Conservation (phyloP, 2,113 vertebrate genomes). For the Peromyscus californicus region DNA sequence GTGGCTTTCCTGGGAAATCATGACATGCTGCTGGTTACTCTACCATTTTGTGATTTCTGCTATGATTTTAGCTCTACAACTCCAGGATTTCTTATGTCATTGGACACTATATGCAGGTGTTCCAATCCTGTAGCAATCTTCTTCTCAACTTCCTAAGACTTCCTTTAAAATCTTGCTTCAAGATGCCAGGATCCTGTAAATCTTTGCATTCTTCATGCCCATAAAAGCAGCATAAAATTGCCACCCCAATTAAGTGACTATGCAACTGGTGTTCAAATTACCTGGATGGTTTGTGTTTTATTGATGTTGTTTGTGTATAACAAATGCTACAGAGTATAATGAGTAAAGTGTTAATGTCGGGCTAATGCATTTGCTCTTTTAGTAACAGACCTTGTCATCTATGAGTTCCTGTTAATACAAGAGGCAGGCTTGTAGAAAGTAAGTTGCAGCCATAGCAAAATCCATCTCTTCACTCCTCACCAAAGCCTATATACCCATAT, state of each 20-base stretch:
- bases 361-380: not conserved
- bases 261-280: not conserved
- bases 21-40: not conserved
- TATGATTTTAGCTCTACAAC: not conserved
- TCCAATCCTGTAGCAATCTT: not conserved
- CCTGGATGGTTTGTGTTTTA: not conserved
- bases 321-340: not conserved
- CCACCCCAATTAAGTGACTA: not conserved
- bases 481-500: not conserved
- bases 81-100: too few species aligned
- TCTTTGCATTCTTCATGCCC: not conserved
- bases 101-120: not conserved
- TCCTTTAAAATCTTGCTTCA: not conserved
- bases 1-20: not conserved
- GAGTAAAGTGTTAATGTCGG: not conserved
- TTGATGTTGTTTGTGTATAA: not conserved
- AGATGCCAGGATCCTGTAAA: not conserved
- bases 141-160: not conserved
- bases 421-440: not conserved
- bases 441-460: not conserved
- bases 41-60: too few species aligned
- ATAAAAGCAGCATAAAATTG: not conserved
- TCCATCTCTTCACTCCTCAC: accelerated
- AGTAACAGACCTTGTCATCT: not conserved
- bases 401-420: not conserved